Base-by-base conservation (phyloP, 1,140 invertebrate species). In the Drosophila oshimai region DNA sequence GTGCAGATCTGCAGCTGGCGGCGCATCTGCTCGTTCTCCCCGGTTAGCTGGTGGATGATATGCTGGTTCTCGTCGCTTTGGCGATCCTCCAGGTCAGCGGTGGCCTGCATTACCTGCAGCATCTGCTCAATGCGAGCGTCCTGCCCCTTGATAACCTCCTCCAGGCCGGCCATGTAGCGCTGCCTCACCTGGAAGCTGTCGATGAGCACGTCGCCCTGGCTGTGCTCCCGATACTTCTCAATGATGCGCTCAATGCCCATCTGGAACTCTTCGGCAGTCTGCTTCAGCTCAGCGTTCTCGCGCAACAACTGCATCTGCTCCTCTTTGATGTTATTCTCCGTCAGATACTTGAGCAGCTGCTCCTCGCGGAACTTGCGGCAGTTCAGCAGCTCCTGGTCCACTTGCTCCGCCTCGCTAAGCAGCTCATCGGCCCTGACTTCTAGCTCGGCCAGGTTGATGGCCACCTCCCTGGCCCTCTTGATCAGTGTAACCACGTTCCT, bases 221-320 rank as follows among this genome's bases (percentile, higher is more conserved):
- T 62, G 13, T 86, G 76, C 24, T 51, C 18, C n/a, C 39, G 72
- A 39, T 81, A 87, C 42, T 87, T 86, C 6, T 26, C 13, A 54
- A 76, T 73, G 2, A 86, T 74, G 5, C 18, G 12, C 3, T 58
- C 29, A 0, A 87, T 37, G 12, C 76, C 68, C 1, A 6, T 6
- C 5, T 62, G 39, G 6, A 51, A 87, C 34, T 81, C 76, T 0
- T 70, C 62, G 31, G 55, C 53, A 5, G 67, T 70, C 9, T 17
- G 42, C 39, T 81, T 87, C 0, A 86, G 68, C 1, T 87, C 76
- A 1, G 34, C 9, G 4, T 86, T 87, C n/a, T 73, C 73, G 9
- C 77, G 75, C 50, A 84, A 33, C 42, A 62, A 4, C 6, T 58
- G 29, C 31, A 86, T 31, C n/a, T 67, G 70, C 2, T 55, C 51